These are phyloP conservation scores for Lepisosteus oculatus DNA, from an alignment of 2,113 vertebrate genomes.

Conservation along the genomic window DNA sequence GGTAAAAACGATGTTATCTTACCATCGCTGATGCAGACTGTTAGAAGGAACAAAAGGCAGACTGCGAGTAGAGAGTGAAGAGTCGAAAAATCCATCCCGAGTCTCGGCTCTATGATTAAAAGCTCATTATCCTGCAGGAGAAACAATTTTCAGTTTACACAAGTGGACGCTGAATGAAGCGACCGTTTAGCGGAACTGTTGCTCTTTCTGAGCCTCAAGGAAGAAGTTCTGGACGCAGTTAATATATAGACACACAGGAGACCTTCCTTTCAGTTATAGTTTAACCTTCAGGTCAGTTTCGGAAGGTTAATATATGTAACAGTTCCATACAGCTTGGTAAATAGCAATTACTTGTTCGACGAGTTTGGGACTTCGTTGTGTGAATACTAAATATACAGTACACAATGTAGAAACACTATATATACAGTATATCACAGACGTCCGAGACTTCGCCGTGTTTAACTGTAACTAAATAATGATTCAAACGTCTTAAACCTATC, in stretches of 20 bases:
- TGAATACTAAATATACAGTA: too few species aligned
- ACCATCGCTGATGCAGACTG: slow-evolving; percentile 61
- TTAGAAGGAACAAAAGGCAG: slow-evolving; percentile 57
- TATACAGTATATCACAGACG: too few species aligned
- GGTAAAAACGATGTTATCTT: slow-evolving; percentile 27
- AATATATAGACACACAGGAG: background rate
- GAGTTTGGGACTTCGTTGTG: too few species aligned
- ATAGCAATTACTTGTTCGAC: too few species aligned
- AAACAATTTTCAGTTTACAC: slow-evolving; percentile 14
- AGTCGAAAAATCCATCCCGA: slow-evolving; percentile 25
- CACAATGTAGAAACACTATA: too few species aligned
- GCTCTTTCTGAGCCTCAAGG: background rate
- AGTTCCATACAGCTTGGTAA: background rate
- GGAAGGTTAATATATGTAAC: slow-evolving; percentile 5
- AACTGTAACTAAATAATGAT: background rate
- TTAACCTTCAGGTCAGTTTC: slow-evolving; percentile 2
- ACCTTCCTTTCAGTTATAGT: slow-evolving; percentile 5
- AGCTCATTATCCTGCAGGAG: slow-evolving; percentile 41
- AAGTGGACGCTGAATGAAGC: background rate
- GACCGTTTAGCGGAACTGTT: background rate
- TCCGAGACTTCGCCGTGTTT: too few species aligned
- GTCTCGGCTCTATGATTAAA: slow-evolving; percentile 10
- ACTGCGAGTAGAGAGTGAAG: slow-evolving; percentile 37
- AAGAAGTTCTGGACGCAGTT: background rate
- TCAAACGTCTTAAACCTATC: background rate